phyloP scores from a whole-genome alignment of 2,888 invertebrate species.

The Cyclophora albipunctata region DNA sequence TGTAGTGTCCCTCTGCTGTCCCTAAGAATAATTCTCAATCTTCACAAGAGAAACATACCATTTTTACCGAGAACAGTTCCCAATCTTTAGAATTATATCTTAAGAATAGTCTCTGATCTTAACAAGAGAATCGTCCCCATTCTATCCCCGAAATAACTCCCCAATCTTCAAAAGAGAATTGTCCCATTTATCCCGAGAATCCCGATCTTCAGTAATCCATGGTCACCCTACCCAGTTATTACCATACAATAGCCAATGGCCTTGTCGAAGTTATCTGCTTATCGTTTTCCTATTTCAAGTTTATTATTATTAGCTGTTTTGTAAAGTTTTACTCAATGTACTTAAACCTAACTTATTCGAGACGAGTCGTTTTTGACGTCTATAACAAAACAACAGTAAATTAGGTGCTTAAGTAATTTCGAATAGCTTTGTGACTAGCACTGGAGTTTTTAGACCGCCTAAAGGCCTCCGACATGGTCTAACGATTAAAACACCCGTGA shows the following conservation, averaged over 20 bases:
- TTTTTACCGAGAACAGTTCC: no score
- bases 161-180: neutral
- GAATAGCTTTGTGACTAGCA: neutral
- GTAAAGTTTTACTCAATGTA: neutral
- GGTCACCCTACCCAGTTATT: constrained; percentile 3
- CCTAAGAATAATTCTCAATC: no score
- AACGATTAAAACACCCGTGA: no score
- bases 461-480: no score
- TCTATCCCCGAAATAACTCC: no score
- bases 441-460: no score
- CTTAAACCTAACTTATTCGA: neutral
- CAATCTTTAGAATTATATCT: no score
- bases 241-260: constrained; percentile 19
- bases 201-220: no score
- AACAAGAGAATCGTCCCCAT: no score
- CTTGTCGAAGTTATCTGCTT: constrained; percentile 15
- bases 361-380: neutral
- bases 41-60: no score
- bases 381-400: neutral
- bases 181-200: neutral
- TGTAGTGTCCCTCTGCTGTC: neutral
- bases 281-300: constrained; percentile 13
- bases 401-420: neutral
- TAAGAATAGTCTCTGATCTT: no score
- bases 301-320: constrained; percentile 1